Percentiles rank a stretch among this genome's conserved stretches.
Conservation (phyloP, 1,140 invertebrate species). For the Muscidifurax raptorellus region DNA sequence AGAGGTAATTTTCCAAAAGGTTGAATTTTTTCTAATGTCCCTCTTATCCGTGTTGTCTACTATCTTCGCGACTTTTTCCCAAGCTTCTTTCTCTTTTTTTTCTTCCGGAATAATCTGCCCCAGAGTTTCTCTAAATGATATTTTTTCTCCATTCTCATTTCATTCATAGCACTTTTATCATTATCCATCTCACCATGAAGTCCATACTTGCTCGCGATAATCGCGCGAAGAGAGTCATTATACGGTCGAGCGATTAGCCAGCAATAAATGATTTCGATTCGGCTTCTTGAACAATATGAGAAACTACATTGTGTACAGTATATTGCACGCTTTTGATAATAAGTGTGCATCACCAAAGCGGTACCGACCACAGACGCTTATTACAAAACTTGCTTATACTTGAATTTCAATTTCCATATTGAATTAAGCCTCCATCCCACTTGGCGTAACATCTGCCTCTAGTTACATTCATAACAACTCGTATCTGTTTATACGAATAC, state of each 20-base stretch:
- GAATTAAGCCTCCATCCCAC: slow-evolving; percentile 1
- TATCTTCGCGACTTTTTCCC: not conserved
- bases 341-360: not conserved
- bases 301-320: not conserved
- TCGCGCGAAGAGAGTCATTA: not conserved
- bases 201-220: not conserved
- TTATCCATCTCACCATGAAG: no score
- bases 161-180: no score
- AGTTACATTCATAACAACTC: not conserved
- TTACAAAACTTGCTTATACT: slow-evolving; percentile 11
- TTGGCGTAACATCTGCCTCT: not conserved
- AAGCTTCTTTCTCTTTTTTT: not conserved
- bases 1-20: not conserved
- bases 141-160: no score
- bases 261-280: not conserved
- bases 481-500: not conserved
- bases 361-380: not conserved
- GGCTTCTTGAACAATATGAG: slow-evolving; percentile 16
- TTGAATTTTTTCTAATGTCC: no score
- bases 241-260: slow-evolving; percentile 17
- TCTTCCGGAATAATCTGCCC: not conserved
- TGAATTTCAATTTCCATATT: slow-evolving; percentile 38
- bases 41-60: no score
- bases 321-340: not conserved
- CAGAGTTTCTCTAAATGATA: no score